Evolutionary conservation across 1,140 invertebrate genomes (phyloP).

Genomic region (Panulirus ornatus): DNA sequence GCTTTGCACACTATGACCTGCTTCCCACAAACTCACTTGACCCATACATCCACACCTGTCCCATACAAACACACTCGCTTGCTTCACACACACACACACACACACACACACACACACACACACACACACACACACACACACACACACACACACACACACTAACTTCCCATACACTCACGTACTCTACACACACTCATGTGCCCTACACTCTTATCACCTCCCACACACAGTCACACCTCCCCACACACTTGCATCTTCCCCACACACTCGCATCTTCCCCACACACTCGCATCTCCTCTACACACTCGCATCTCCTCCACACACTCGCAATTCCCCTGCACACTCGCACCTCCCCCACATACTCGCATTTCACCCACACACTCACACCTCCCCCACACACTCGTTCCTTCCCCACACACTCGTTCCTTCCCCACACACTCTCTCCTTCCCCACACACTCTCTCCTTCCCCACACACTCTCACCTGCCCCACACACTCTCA

Average conservation of each 20-base stretch:
- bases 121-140: not conserved
- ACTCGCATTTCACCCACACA: not conserved
- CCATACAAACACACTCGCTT: not conserved
- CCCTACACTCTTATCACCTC: not conserved
- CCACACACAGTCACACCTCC: not conserved
- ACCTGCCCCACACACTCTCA: not conserved
- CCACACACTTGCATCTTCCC: not conserved
- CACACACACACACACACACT: not conserved
- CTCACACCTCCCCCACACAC: not conserved
- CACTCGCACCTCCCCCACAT: not conserved
- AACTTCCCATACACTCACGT: not conserved
- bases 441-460: too few species aligned
- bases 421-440: too few species aligned
- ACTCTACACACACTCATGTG: not conserved
- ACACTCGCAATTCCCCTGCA: not conserved
- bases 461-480: not conserved
- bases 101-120: constrained; percentile 5
- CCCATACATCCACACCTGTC: too few species aligned
- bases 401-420: not conserved
- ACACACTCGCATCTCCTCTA: not conserved
- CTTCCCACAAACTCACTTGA: too few species aligned
- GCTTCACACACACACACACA: not conserved
- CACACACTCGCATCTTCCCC: not conserved
- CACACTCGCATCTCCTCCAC: not conserved
- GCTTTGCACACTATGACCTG: too few species aligned